Conservation (phyloP, 1,140 invertebrate species). For the Nomia melanderi region DNA sequence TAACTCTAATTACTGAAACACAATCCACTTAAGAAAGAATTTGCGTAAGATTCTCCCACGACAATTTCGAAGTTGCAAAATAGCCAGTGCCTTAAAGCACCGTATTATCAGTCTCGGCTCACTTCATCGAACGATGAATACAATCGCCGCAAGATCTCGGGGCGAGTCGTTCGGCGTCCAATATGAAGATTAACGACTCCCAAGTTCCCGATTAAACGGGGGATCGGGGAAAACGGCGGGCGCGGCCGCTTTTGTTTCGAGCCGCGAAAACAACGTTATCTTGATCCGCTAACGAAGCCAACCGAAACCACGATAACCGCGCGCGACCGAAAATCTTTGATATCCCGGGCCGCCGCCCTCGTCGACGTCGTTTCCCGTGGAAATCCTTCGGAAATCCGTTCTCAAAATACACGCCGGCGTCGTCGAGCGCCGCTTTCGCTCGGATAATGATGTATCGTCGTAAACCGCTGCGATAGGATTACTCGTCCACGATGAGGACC, state of each 20-base stretch:
- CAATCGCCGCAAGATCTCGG: not conserved
- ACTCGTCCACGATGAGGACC: not conserved
- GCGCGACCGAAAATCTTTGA: not conserved
- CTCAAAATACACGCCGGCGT: not conserved
- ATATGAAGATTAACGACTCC: slow-evolving; percentile 49
- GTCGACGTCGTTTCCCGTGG: not conserved
- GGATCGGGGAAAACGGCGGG: not conserved
- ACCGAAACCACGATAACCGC: slow-evolving; percentile 28
- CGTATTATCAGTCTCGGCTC: not conserved
- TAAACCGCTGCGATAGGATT: slow-evolving; percentile 16
- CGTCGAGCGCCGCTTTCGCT: not conserved
- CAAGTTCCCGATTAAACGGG: slow-evolving; percentile 39
- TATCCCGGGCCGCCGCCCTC: not conserved
- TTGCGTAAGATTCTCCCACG: too few species aligned
- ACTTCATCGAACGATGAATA: slow-evolving; percentile 4
- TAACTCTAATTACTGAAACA: too few species aligned
- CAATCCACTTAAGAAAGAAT: too few species aligned
- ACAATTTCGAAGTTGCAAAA: not conserved
- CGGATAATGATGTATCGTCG: slow-evolving; percentile 33
- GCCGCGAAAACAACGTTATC: slow-evolving; percentile 37
- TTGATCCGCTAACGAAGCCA: slow-evolving; percentile 34
- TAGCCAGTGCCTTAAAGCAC: not conserved
- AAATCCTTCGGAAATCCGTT: not conserved
- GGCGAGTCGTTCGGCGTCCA: slow-evolving; percentile 9
- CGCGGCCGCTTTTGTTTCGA: slow-evolving; percentile 18